Evolutionary conservation across 2,113 vertebrate species (phyloP).

Genomic region (Panurus biarmicus): DNA sequence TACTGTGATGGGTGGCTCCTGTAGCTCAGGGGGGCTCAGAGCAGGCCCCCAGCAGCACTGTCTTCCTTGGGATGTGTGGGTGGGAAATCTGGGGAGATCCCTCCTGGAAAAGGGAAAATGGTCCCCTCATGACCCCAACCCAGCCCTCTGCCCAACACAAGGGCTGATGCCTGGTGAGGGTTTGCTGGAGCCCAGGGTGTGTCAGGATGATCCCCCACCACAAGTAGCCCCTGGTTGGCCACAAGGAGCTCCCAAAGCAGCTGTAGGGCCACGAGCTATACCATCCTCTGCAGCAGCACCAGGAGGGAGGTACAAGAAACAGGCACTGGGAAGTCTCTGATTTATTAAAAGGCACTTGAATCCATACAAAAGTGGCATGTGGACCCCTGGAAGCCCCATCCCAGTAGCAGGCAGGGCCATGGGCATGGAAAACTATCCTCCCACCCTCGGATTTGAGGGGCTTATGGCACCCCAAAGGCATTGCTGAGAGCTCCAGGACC

Average conservation of each 20-base stretch:
- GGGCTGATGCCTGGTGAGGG: not conserved
- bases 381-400: not conserved
- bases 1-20: fast-evolving
- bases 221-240: not conserved
- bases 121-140: no score
- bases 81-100: no score
- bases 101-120: no score
- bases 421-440: not conserved
- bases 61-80: fast-evolving
- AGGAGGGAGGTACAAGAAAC: not conserved
- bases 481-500: not conserved
- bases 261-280: not conserved
- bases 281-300: not conserved
- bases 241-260: not conserved
- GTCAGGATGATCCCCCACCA: not conserved
- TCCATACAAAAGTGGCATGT: not conserved
- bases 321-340: not conserved
- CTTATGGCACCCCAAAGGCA: not conserved
- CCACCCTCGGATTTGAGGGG: not conserved
- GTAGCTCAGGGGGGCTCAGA: not conserved
- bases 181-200: not conserved
- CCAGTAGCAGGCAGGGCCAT: fast-evolving
- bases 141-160: not conserved
- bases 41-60: fast-evolving
- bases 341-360: constrained; percentile 62